These are phyloP conservation scores for Acanthacorydalis orientalis DNA, from an alignment of 2,888 invertebrate species.

Conservation along the genomic window DNA sequence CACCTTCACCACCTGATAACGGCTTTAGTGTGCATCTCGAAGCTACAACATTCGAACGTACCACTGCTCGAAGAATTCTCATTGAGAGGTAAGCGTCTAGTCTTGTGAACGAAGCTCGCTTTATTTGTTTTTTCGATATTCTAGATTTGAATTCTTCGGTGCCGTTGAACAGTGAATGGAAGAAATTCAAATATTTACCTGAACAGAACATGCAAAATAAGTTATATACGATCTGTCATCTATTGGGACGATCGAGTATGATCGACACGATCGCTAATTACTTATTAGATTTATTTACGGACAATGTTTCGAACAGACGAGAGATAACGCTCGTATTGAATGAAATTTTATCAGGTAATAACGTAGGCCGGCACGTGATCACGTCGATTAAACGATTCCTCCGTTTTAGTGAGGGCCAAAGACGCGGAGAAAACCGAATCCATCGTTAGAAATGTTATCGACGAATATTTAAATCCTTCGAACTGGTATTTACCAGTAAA, in stretches of 20 bases:
- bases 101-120: too few species aligned
- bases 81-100: conserved; percentile 19
- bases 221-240: conserved; percentile 34
- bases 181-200: conserved; percentile 40
- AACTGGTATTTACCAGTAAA: conserved; percentile 33
- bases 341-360: conserved; percentile 31
- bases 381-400: too few species aligned
- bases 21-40: conserved; percentile 34
- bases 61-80: conserved; percentile 35
- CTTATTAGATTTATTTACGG: conserved; percentile 38
- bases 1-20: conserved; percentile 38
- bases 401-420: too few species aligned
- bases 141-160: too few species aligned
- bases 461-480: conserved; percentile 31
- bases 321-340: conserved; percentile 46
- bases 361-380: too few species aligned
- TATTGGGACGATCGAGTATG: conserved; percentile 37
- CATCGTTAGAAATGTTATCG: conserved; percentile 14
- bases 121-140: too few species aligned
- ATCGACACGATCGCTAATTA: conserved; percentile 40
- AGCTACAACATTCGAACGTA: conserved; percentile 29
- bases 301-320: conserved; percentile 31
- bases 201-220: conserved; percentile 27
- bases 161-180: conserved; percentile 19
- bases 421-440: too few species aligned